Percentiles rank a stretch among this genome's conserved stretches.
These are phyloP conservation scores for Tenualosa thibaudeaui DNA, from an alignment of 2,797 vertebrate genomes.

Conservation along the genomic window DNA sequence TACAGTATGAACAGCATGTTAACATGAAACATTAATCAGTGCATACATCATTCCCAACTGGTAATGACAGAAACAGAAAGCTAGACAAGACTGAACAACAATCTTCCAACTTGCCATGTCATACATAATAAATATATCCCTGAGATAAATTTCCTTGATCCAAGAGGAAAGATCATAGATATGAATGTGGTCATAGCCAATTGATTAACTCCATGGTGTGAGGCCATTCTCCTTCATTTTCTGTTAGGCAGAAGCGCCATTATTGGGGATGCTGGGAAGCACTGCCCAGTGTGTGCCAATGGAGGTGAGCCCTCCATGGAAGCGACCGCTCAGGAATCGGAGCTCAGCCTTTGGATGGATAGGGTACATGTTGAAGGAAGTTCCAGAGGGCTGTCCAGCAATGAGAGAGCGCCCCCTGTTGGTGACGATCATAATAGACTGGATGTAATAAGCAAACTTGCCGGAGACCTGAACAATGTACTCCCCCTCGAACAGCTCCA, in stretches of 20 bases:
- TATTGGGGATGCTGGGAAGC: background rate
- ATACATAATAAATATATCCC: too few relatives aligned
- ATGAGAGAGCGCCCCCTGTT: constrained; percentile 39
- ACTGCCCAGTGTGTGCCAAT: constrained; percentile 47
- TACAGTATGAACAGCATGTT: too few relatives aligned
- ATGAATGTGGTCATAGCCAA: too few relatives aligned
- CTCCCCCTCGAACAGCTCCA: constrained; percentile 37
- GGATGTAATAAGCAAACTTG: constrained; percentile 25
- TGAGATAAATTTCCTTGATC: too few relatives aligned
- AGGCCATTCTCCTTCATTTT: background rate
- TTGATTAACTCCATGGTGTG: too few relatives aligned
- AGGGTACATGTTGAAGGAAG: constrained; percentile 55
- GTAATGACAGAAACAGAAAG: too few relatives aligned
- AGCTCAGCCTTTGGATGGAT: constrained; percentile 36
- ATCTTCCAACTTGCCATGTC: too few relatives aligned
- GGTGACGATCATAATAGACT: constrained; percentile 44
- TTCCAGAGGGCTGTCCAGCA: constrained; percentile 29
- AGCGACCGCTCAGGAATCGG: constrained; percentile 40
- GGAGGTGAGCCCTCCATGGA: constrained; percentile 26
- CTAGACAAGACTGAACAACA: too few relatives aligned
- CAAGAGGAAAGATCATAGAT: too few relatives aligned
- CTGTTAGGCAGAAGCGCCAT: background rate
- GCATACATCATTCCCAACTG: too few relatives aligned
- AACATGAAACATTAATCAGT: too few relatives aligned
- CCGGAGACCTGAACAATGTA: constrained; percentile 54